Percentiles rank a stretch among this genome's conserved stretches.
phyloP scores from a whole-genome alignment of 2,797 vertebrate genomes.

The Amblyopsis hoosieri region DNA sequence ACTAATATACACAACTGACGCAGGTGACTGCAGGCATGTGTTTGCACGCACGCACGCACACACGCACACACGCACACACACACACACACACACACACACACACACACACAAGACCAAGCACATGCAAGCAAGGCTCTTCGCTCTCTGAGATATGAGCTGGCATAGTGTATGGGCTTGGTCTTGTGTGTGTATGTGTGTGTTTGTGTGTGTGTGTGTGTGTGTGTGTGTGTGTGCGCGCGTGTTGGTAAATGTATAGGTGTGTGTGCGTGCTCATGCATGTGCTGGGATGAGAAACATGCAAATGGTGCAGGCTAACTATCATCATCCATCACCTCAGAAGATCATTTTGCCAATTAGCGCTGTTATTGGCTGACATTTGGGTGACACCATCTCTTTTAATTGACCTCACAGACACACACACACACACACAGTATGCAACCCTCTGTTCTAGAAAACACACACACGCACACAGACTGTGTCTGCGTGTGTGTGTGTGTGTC shows the following conservation, averaged over 20 bases:
- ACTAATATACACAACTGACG: no score
- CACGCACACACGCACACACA: slow-evolving; percentile 26
- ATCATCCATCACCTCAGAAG: slow-evolving; percentile 71
- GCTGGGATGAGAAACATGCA: slow-evolving; percentile 42
- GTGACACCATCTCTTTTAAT: slow-evolving; percentile 44
- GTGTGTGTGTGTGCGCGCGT: slow-evolving; percentile 3
- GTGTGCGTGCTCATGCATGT: slow-evolving; percentile 13
- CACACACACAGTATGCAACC: slow-evolving; percentile 2
- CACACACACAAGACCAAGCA: neutral
- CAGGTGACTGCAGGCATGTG: no score
- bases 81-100: neutral
- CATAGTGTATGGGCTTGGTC: no score
- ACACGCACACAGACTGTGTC: neutral
- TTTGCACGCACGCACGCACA: neutral
- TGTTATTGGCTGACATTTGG: slow-evolving; percentile 57
- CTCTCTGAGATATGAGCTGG: no score
- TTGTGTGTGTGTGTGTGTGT: neutral
- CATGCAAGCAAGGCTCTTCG: no score
- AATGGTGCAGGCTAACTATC: slow-evolving; percentile 63
- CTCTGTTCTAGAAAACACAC: neutral
- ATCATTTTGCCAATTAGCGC: slow-evolving; percentile 68
- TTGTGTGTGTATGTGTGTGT: neutral
- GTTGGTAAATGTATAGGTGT: slow-evolving; percentile 8
- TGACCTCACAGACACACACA: slow-evolving; percentile 1
- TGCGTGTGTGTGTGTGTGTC: slow-evolving; percentile 2